A percentile compares a stretch with the other conserved stretches of the same genome.
phyloP scores from a whole-genome alignment of 2,113 vertebrate species.

The Antigone vipio region DNA sequence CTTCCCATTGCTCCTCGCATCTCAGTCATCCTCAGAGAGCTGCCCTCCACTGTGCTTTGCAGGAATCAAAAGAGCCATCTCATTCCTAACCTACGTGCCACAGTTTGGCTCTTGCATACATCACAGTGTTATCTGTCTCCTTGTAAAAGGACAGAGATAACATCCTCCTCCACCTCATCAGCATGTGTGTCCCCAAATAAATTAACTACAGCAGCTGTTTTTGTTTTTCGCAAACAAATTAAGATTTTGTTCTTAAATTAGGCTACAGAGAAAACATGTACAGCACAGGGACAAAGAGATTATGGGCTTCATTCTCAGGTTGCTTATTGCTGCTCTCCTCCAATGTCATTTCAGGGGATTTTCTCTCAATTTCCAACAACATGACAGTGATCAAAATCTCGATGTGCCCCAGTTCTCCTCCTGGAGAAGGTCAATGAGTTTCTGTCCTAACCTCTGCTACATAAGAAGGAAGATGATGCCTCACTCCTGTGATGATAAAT shows the following conservation, averaged over 20 bases:
- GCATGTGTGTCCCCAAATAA: not conserved
- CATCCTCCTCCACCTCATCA: not conserved
- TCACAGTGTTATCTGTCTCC: not conserved
- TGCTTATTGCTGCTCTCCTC: slow-evolving; percentile 3
- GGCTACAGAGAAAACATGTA: not conserved
- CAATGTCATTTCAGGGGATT: slow-evolving; percentile 24
- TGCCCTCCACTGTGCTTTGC: not conserved
- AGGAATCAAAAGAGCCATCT: not conserved
- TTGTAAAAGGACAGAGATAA: slow-evolving; percentile 29
- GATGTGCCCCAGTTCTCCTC: not conserved
- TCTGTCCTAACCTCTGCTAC: not conserved
- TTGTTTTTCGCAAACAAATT: slow-evolving; percentile 41
- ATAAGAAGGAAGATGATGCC: not conserved
- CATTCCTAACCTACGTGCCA: fast-evolving
- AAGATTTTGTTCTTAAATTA: slow-evolving; percentile 6
- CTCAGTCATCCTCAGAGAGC: not conserved
- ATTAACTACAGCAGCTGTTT: not conserved
- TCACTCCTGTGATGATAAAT: slow-evolving; percentile 6
- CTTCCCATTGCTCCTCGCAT: not conserved
- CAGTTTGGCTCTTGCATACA: not conserved
- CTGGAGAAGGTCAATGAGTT: slow-evolving; percentile 11
- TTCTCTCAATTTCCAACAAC: slow-evolving; percentile 5
- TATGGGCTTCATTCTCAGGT: not conserved
- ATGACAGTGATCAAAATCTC: slow-evolving; percentile 18
- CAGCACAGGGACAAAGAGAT: slow-evolving; percentile 11